phyloP scores from a whole-genome alignment of 2,888 invertebrate species.

The Lymantria monacha region DNA sequence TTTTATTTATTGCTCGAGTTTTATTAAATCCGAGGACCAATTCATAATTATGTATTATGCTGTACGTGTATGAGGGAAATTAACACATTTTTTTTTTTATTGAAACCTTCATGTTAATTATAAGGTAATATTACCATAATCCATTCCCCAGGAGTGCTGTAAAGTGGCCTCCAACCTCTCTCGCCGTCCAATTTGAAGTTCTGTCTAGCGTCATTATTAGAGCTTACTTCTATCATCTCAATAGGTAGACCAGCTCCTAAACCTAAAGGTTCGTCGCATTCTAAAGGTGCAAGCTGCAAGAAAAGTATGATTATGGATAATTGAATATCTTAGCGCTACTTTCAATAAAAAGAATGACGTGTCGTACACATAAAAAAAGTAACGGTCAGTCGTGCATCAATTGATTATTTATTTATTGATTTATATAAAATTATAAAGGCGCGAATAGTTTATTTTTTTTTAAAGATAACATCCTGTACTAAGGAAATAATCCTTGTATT shows the following conservation, averaged over 20 bases:
- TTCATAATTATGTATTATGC: too few species aligned
- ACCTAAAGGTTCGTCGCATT: slow-evolving; percentile 89
- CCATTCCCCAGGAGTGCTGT: slow-evolving; percentile 86
- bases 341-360: too few species aligned
- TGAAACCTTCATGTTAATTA: neutral
- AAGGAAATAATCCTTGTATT: too few species aligned
- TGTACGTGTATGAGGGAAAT: neutral
- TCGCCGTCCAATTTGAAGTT: slow-evolving; percentile 71
- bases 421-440: too few species aligned
- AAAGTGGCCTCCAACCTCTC: slow-evolving; percentile 85
- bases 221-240: slow-evolving; percentile 86
- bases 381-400: too few species aligned
- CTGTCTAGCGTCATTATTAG: slow-evolving; percentile 66
- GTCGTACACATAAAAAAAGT: too few species aligned
- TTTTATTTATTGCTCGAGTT: too few species aligned
- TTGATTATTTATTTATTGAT: too few species aligned
- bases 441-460: too few species aligned
- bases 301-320: neutral
- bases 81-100: neutral
- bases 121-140: slow-evolving; percentile 75
- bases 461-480: too few species aligned
- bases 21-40: too few species aligned
- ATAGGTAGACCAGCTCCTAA: slow-evolving; percentile 84
- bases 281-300: slow-evolving; percentile 33
- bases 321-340: neutral